These are phyloP conservation scores for Drosophila nannoptera DNA, from an alignment of 1,140 invertebrate species.

Conservation along the genomic window DNA sequence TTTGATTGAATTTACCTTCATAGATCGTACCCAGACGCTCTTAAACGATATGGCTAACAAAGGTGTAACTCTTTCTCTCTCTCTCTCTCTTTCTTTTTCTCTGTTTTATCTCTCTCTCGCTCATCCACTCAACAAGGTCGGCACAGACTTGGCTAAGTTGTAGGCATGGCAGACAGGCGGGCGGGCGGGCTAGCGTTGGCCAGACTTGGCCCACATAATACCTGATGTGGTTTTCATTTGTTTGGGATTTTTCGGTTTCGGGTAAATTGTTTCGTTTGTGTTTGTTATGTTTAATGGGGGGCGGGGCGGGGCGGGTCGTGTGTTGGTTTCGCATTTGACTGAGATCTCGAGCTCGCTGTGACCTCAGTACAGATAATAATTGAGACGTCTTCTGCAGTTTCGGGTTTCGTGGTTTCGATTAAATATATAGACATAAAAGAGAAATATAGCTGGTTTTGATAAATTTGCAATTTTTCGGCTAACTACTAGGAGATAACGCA, in stretches of 20 bases:
- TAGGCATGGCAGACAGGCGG: constrained; percentile 59
- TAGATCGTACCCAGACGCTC: constrained; percentile 78
- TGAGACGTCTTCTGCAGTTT: constrained; percentile 59
- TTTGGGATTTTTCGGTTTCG: neutral
- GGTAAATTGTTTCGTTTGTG: no score
- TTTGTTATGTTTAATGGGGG: neutral
- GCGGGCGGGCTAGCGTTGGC: constrained; percentile 39
- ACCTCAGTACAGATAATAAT: constrained; percentile 66
- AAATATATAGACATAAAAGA: constrained; percentile 49
- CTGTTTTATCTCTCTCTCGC: constrained; percentile 23
- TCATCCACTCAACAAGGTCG: constrained; percentile 20
- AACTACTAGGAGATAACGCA: constrained; percentile 72
- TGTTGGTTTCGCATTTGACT: constrained; percentile 37
- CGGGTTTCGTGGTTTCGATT: constrained; percentile 27
- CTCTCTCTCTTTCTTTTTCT: constrained; percentile 34
- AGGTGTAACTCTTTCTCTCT: constrained; percentile 37
- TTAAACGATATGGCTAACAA: constrained; percentile 51
- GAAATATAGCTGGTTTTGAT: constrained; percentile 51
- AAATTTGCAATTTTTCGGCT: constrained; percentile 30
- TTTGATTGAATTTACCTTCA: constrained; percentile 77
- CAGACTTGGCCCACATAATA: constrained; percentile 12
- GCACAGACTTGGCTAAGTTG: constrained; percentile 34
- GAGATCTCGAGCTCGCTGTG: constrained; percentile 18
- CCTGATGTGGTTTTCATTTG: constrained; percentile 27
- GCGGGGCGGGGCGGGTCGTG: neutral